Evolutionary conservation across 2,888 invertebrate genomes (phyloP), one percentile per base, ranked within the genome.

Genomic region (Spisula solida): DNA sequence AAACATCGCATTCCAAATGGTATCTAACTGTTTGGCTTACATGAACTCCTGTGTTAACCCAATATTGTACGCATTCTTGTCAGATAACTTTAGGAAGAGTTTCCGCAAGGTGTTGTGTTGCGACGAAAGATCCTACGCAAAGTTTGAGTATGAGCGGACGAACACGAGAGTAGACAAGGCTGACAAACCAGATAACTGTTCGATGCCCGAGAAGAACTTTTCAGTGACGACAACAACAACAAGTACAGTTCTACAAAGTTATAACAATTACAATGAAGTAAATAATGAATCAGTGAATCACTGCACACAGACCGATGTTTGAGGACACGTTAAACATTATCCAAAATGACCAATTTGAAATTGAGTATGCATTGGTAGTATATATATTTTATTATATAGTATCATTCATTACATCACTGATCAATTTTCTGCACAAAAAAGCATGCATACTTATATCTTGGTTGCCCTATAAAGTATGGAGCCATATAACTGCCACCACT

Each of bases 41-140:
- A 98, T 98, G 97, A 99, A 99, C 97, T 98, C 98, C 95, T 99
- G 99, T 96, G 98, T 99, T 95, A 99, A 99, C 97, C 99, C 99
- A 0, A 98, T 99, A 93, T 97, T 99, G 82, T 99, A 99, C 97
- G 99, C 99, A 5, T 98, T 99, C 97, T 97, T 99, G 83, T 99
- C 99, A 0, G 99, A 99, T 95, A 99, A 99, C 97, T 99, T 99
- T 97, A 97, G 99, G 94, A 98, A 98, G 96, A 99, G 98, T 34
- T 99, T 99, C 96, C 97, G 95, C 31, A 96, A 96, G 86, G 93
- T 97, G 25, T 92, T 97, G 29, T 95, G 96, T 89, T 96, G 95
- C 88, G 90, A 91, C 12, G 82, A 91, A 5, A 86, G 92, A 8
- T 90, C 91, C 18, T 90, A 90, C 56, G 91, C 93, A 12, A 94